A percentile compares a stretch with the other conserved stretches of the same genome.
These are phyloP conservation scores for Adela reaumurella DNA, from an alignment of 2,888 invertebrate genomes.

Conservation along the genomic window DNA sequence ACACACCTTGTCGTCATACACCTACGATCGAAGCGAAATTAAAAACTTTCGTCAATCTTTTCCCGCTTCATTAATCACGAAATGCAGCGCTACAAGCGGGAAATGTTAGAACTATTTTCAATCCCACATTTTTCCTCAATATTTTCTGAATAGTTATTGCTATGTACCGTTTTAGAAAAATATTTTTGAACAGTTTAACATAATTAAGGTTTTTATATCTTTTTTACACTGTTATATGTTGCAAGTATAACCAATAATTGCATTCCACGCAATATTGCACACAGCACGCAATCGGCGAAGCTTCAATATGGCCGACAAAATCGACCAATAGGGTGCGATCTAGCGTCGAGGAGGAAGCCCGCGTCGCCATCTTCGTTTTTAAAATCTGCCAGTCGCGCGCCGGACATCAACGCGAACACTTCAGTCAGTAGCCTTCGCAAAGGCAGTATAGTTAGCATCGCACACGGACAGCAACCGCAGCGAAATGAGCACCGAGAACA, in stretches of 20 bases:
- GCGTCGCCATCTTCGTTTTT: slow-evolving; percentile 84
- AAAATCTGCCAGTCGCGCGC: slow-evolving; percentile 74
- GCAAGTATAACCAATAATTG: too few species aligned
- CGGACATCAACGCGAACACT: slow-evolving; percentile 58
- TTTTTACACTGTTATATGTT: not conserved
- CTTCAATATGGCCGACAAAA: slow-evolving; percentile 24
- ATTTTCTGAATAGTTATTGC: not conserved
- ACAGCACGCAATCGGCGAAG: not conserved
- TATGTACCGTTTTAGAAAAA: too few species aligned
- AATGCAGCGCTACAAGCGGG: not conserved
- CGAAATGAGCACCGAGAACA: slow-evolving; percentile 76
- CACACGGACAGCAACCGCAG: slow-evolving; percentile 52
- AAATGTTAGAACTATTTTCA: not conserved
- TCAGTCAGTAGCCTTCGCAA: slow-evolving; percentile 26
- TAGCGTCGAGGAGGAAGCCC: slow-evolving; percentile 28
- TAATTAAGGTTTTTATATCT: not conserved
- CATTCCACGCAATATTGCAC: not conserved
- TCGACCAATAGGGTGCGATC: slow-evolving; percentile 34
- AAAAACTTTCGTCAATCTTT: too few species aligned
- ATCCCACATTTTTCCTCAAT: not conserved
- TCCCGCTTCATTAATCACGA: too few species aligned
- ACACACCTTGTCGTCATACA: too few species aligned
- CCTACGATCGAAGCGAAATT: too few species aligned
- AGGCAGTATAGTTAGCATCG: slow-evolving; percentile 37
- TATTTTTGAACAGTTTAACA: not conserved